Evolutionary conservation across 2,888 invertebrate species (phyloP).

Genomic region (Drosophila nr. medialis): DNA sequence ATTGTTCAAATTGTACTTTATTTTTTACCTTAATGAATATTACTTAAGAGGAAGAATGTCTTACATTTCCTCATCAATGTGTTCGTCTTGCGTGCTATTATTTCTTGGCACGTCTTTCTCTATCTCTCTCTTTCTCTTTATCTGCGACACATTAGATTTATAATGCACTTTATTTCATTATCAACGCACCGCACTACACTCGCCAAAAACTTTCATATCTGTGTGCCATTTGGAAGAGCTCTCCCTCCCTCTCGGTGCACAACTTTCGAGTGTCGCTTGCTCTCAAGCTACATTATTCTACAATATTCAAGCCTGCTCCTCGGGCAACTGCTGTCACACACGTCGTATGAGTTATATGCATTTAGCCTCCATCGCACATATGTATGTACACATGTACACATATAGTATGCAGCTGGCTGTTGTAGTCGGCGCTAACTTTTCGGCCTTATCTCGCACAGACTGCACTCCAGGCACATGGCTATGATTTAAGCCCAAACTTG

Average conservation of each 20-base stretch:
- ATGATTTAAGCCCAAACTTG: constrained; percentile 72
- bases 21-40: not conserved
- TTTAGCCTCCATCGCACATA: constrained; percentile 41
- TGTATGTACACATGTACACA: not conserved
- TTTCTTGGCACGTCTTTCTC: constrained; percentile 21
- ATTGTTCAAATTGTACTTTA: not conserved
- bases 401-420: constrained; percentile 15
- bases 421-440: constrained; percentile 56
- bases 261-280: constrained; percentile 37
- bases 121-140: not conserved
- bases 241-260: not conserved
- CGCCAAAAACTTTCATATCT: constrained; percentile 39
- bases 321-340: constrained; percentile 60
- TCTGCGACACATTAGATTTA: constrained; percentile 14
- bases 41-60: not conserved
- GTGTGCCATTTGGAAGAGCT: constrained; percentile 28
- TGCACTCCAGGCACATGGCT: constrained; percentile 63
- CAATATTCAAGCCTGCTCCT: constrained; percentile 23
- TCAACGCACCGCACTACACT: constrained; percentile 19
- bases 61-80: not conserved
- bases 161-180: constrained; percentile 49
- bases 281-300: constrained; percentile 1
- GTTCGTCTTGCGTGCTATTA: not conserved
- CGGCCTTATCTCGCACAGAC: constrained; percentile 64
- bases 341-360: constrained; percentile 67